These are phyloP conservation scores for Heteractis magnifica DNA, from an alignment of 92 coral and sea anemone genomes.

Conservation along the genomic window DNA sequence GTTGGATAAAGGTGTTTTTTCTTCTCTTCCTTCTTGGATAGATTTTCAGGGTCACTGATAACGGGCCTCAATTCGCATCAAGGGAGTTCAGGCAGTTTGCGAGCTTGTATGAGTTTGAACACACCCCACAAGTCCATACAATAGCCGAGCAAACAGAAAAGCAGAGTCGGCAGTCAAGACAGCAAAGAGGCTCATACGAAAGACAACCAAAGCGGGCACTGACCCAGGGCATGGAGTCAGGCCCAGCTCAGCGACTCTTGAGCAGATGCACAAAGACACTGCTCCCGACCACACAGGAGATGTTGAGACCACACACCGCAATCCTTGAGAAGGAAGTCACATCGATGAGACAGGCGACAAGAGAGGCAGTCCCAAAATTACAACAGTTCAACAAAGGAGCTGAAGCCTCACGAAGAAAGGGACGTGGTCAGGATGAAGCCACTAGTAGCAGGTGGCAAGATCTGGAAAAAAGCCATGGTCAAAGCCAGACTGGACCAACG, in stretches of 20 bases:
- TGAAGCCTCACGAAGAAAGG: conserved; percentile 7
- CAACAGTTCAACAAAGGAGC: conserved; percentile 7
- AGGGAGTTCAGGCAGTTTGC: too few relatives aligned
- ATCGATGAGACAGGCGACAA: background rate
- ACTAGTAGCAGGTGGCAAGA: background rate
- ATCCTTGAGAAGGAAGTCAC: background rate
- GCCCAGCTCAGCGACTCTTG: conserved; percentile 13
- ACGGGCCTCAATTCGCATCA: too few relatives aligned
- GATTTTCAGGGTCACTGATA: too few relatives aligned
- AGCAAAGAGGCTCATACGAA: background rate
- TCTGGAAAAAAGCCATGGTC: conserved; percentile 21
- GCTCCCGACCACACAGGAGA: conserved; percentile 22
- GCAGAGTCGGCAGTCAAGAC: conserved; percentile 19
- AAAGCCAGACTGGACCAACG: conserved; percentile 13
- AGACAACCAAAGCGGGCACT: conserved; percentile 10
- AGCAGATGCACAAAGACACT: conserved; percentile 12
- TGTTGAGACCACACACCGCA: conserved; percentile 2
- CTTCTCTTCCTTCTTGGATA: too few relatives aligned
- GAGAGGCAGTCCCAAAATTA: conserved; percentile 15
- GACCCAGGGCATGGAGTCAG: conserved; percentile 28
- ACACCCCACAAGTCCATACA: too few relatives aligned
- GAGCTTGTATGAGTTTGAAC: too few relatives aligned
- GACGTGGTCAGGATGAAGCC: conserved; percentile 32
- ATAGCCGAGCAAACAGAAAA: too few relatives aligned
- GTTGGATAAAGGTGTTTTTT: too few relatives aligned